Conservation (phyloP, 2,797 vertebrate species). For the Sparidentex hasta region DNA sequence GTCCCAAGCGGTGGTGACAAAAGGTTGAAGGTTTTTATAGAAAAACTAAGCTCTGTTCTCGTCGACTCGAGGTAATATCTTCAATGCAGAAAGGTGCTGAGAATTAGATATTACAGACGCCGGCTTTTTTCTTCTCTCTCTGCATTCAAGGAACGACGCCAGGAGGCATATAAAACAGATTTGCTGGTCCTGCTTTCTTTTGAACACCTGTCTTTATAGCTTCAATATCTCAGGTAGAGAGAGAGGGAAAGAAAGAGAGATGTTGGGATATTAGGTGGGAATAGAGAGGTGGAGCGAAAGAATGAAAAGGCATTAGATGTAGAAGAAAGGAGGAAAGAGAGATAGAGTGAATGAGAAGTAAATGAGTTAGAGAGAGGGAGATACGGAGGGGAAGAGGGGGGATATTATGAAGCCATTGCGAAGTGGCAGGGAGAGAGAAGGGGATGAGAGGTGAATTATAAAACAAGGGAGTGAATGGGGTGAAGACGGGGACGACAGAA, state of each 20-base stretch:
- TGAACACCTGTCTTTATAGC: conserved; percentile 81
- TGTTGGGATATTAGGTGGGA: conserved; percentile 66
- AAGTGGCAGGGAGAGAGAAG: conserved; percentile 31
- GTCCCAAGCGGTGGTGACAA: conserved; percentile 38
- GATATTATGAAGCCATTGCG: conserved; percentile 70
- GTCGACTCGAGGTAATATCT: conserved; percentile 22
- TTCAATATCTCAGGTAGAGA: conserved; percentile 76
- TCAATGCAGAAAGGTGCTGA: conserved; percentile 31
- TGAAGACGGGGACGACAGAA: conserved; percentile 58
- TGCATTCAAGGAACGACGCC: conserved; percentile 64
- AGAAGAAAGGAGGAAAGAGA: conserved; percentile 63
- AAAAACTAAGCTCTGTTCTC: conserved; percentile 38
- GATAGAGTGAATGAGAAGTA: conserved; percentile 71
- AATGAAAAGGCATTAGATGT: conserved; percentile 72
- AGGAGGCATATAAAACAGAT: conserved; percentile 72
- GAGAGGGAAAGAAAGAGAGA: conserved; percentile 48
- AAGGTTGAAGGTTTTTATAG: conserved; percentile 41
- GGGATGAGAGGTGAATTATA: conserved; percentile 74
- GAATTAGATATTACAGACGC: conserved; percentile 53
- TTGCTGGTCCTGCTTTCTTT: conserved; percentile 69
- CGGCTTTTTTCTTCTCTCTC: conserved; percentile 38
- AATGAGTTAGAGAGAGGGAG: conserved; percentile 68
- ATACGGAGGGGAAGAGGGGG: conserved; percentile 50
- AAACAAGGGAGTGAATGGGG: conserved; percentile 69
- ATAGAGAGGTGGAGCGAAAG: conserved; percentile 56